A percentile compares a stretch with the other conserved stretches of the same genome.
Evolutionary conservation across 2,113 vertebrate species (phyloP).

Genomic region (Bostrychus sinensis): DNA sequence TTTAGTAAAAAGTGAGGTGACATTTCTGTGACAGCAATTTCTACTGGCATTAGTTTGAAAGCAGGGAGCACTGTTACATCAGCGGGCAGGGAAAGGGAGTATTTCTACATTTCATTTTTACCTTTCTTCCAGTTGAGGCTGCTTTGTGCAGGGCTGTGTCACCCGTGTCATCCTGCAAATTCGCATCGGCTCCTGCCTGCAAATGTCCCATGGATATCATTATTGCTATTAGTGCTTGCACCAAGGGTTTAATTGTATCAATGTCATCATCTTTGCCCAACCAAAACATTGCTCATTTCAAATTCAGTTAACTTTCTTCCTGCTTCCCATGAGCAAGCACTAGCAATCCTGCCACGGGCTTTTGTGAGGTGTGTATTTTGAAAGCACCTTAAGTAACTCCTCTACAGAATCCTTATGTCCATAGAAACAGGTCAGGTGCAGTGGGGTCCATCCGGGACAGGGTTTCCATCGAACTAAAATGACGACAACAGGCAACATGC

Average conservation of each 20-base stretch:
- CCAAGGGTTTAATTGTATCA: neutral
- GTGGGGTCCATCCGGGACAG: constrained; percentile 88
- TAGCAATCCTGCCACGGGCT: neutral
- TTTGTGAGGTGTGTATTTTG: too few species aligned
- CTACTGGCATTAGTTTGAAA: neutral
- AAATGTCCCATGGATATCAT: constrained; percentile 30
- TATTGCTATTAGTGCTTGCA: neutral
- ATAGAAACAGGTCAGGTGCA: constrained; percentile 90
- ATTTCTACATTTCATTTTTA: constrained; percentile 52
- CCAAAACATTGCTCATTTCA: neutral
- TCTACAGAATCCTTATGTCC: constrained; percentile 87
- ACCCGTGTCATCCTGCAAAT: constrained; percentile 88
- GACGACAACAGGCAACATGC: neutral
- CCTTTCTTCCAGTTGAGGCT: constrained; percentile 87
- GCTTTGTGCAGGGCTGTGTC: constrained; percentile 91
- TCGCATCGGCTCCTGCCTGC: constrained; percentile 87
- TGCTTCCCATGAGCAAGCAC: neutral
- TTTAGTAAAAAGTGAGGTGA: neutral
- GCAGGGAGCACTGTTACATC: neutral
- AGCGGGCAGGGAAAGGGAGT: neutral
- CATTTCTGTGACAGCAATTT: constrained; percentile 3
- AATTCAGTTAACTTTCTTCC: neutral
- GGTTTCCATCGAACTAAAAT: constrained; percentile 81
- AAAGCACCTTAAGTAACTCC: constrained; percentile 87
- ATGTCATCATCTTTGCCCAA: neutral